Conservation (phyloP, 2,888 invertebrate genomes). For the Sussaba pulchella region DNA sequence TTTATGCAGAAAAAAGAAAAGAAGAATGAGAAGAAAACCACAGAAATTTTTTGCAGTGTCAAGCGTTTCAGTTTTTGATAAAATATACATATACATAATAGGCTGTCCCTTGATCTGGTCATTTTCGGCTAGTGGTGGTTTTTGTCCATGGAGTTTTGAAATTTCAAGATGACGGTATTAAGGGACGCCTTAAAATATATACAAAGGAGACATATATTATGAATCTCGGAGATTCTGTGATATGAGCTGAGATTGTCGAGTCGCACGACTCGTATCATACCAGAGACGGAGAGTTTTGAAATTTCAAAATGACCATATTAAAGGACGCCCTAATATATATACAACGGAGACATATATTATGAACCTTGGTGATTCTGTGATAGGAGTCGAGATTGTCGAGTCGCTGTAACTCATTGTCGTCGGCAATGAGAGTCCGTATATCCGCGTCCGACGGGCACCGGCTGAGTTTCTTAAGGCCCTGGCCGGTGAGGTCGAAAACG, state of each 20-base stretch:
- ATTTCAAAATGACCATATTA: not conserved
- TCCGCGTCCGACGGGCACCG: constrained; percentile 90
- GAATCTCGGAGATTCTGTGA: constrained; percentile 91
- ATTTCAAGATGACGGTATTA: not conserved
- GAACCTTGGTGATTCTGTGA: constrained; percentile 91
- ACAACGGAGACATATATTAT: constrained; percentile 54
- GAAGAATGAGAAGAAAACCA: constrained; percentile 2
- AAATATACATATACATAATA: not conserved
- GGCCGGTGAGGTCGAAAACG: constrained; percentile 91
- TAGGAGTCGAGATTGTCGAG: constrained; percentile 95
- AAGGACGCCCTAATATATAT: not conserved
- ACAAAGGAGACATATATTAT: constrained; percentile 54
- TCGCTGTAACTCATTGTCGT: constrained; percentile 94
- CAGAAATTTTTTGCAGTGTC: constrained; percentile 8
- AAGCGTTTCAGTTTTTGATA: not conserved
- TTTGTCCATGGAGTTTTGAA: not conserved
- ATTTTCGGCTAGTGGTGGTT: too few species aligned
- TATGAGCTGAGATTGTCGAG: constrained; percentile 95
- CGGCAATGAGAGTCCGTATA: constrained; percentile 90
- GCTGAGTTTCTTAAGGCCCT: constrained; percentile 92
- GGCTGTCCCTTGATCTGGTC: too few species aligned
- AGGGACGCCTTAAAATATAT: not conserved
- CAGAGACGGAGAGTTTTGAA: too few species aligned
- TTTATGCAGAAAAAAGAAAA: too few species aligned
- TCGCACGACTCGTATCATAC: too few species aligned